These are phyloP conservation scores for Cyphomyrmex costatus DNA, from an alignment of 1,140 invertebrate genomes.

Conservation along the genomic window DNA sequence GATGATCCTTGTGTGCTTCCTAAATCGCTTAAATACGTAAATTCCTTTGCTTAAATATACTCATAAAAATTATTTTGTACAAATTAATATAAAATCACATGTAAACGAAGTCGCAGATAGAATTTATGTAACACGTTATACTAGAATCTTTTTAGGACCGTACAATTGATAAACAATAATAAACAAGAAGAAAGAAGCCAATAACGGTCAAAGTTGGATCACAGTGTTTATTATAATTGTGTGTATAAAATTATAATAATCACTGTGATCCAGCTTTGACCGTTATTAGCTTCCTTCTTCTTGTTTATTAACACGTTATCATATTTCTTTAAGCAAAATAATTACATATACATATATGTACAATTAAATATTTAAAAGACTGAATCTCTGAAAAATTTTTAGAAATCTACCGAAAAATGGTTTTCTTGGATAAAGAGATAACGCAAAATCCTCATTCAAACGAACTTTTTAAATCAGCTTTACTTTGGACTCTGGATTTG, in stretches of 20 bases:
- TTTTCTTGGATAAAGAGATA: conserved; percentile 68
- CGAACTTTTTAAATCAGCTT: conserved; percentile 67
- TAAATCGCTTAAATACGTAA: no score
- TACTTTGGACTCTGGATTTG: conserved; percentile 84
- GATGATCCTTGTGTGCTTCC: no score
- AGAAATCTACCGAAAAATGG: conserved; percentile 56
- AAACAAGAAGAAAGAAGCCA: no score
- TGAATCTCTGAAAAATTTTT: conserved; percentile 51
- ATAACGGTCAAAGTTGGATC: no score
- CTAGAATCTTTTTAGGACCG: no score
- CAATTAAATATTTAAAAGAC: conserved; percentile 24
- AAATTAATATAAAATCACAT: neutral
- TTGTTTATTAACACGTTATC: no score
- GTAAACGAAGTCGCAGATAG: neutral
- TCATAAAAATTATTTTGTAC: neutral
- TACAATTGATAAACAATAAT: no score
- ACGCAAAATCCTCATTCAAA: conserved; percentile 19
- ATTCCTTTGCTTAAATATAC: neutral
- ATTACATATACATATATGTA: neutral
- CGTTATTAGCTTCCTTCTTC: no score
- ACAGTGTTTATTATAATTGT: no score
- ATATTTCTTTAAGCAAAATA: neutral
- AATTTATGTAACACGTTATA: no score
- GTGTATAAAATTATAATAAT: no score
- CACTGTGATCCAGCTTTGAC: no score